Evolutionary conservation across 2,888 invertebrate genomes (phyloP).

Genomic region (Clistopyga incitator): DNA sequence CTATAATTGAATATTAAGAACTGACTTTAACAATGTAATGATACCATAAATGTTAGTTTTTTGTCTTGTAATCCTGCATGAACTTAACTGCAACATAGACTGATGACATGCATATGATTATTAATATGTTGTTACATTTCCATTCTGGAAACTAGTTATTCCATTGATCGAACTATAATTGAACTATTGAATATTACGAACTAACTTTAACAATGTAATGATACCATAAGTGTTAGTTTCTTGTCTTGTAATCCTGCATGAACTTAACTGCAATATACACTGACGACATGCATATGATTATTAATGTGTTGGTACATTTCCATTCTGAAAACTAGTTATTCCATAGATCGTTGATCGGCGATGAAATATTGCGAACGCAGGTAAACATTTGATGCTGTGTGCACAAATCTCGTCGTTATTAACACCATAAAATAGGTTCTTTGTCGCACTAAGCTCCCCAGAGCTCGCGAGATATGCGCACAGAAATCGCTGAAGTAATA

Average conservation of each 20-base stretch:
- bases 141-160: neutral
- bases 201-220: no score
- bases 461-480: slow-evolving; percentile 27
- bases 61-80: no score
- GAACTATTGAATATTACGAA: no score
- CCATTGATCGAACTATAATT: slow-evolving; percentile 19
- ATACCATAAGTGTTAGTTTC: neutral
- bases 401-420: slow-evolving; percentile 45
- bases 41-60: neutral
- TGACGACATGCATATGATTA: neutral
- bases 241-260: no score
- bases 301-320: neutral
- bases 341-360: slow-evolving; percentile 16
- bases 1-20: no score
- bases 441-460: slow-evolving; percentile 47
- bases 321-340: neutral
- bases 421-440: slow-evolving; percentile 39
- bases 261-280: no score
- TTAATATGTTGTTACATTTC: neutral
- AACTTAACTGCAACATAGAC: no score
- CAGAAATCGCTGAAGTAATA: slow-evolving; percentile 4
- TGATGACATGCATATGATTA: neutral
- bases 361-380: slow-evolving; percentile 32
- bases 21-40: no score
- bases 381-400: slow-evolving; percentile 11